These are phyloP conservation scores for Dromococcyx pavoninus DNA, from an alignment of 2,797 vertebrate species.

Conservation along the genomic window DNA sequence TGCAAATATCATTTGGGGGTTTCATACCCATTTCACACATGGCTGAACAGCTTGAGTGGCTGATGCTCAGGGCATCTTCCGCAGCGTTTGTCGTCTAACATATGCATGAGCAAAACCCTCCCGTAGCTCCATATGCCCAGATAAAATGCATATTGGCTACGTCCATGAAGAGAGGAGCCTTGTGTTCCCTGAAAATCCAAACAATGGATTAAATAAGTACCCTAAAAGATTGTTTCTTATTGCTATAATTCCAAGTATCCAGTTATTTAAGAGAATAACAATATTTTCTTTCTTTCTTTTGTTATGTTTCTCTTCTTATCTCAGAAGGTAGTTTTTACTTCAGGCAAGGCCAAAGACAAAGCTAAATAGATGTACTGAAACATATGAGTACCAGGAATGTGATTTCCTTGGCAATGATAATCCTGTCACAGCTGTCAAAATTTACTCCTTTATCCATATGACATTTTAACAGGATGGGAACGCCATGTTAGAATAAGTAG, in stretches of 20 bases:
- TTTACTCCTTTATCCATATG: constrained; percentile 75
- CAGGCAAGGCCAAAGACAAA: constrained; percentile 58
- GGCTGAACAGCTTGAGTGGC: neutral
- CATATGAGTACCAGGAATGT: constrained; percentile 51
- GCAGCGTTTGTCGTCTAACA: neutral
- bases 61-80: neutral
- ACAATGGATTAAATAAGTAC: neutral
- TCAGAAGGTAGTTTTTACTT: constrained; percentile 46
- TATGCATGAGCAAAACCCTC: neutral
- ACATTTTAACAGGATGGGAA: constrained; percentile 76
- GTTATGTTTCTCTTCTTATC: neutral
- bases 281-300: neutral
- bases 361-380: constrained; percentile 59
- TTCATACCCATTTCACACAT: neutral
- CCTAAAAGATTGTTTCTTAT: neutral
- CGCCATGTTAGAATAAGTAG: constrained; percentile 69
- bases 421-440: constrained; percentile 75
- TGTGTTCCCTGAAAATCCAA: neutral
- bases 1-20: neutral
- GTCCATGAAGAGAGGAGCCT: neutral
- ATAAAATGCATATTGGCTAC: neutral
- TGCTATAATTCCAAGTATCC: neutral
- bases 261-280: neutral
- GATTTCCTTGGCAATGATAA: constrained; percentile 72
- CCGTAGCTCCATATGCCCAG: neutral